Evolutionary conservation across 35 echinoderm and acorn worm species (phyloP).

Genomic region (Lytechinus pictus): DNA sequence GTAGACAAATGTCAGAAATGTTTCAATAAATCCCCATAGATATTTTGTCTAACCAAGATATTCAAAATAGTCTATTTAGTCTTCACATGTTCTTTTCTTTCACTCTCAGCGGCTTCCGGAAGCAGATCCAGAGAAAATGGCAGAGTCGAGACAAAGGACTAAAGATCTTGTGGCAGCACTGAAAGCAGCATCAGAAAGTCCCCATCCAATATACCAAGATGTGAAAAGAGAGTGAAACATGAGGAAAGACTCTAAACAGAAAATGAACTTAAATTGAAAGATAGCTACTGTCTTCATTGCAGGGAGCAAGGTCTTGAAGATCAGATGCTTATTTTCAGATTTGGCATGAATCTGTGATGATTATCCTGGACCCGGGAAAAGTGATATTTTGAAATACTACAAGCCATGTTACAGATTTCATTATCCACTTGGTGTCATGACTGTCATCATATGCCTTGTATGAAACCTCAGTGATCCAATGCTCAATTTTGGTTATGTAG

Average conservation of each 20-base stretch:
- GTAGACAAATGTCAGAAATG: too few relatives aligned
- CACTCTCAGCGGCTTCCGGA: slow-evolving; percentile 16
- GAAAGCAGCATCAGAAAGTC: slow-evolving; percentile 43
- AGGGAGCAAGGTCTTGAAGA: neutral
- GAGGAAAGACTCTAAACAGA: neutral
- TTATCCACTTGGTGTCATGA: too few relatives aligned
- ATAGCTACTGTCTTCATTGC: neutral
- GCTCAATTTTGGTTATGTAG: too few relatives aligned
- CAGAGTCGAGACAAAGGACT: slow-evolving; percentile 43
- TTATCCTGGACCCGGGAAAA: too few relatives aligned
- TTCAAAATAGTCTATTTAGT: too few relatives aligned
- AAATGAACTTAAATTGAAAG: neutral
- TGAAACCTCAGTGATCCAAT: too few relatives aligned
- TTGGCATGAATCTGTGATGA: neutral
- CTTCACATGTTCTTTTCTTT: neutral
- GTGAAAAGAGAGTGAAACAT: neutral
- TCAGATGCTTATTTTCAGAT: neutral
- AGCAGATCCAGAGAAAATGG: slow-evolving; percentile 42
- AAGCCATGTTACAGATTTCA: too few relatives aligned
- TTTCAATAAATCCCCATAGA: too few relatives aligned
- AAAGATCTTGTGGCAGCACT: slow-evolving; percentile 13
- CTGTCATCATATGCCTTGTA: too few relatives aligned
- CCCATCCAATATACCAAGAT: slow-evolving; percentile 21
- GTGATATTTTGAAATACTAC: too few relatives aligned
- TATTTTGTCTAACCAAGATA: too few relatives aligned